Conservation (phyloP, 2,113 vertebrate species). For the Pipra filicauda region DNA sequence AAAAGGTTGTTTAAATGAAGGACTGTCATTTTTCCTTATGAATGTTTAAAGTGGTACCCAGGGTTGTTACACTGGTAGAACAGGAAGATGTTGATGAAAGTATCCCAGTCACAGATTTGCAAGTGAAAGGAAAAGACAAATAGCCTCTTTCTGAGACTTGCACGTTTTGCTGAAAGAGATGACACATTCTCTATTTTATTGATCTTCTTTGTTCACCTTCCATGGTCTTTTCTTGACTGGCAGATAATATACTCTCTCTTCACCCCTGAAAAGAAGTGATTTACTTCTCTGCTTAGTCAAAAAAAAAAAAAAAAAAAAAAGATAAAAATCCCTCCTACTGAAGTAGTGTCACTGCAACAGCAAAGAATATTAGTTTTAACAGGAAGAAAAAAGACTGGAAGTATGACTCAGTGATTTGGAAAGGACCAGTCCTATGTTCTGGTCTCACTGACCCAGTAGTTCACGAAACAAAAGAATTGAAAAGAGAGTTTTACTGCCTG, state of each 20-base stretch:
- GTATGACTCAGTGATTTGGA: neutral
- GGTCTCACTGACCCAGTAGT: neutral
- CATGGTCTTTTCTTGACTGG: neutral
- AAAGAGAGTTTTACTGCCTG: neutral
- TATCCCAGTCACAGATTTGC: neutral
- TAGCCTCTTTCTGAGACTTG: neutral
- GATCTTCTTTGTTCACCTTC: neutral
- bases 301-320: neutral
- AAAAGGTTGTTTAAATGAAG: neutral
- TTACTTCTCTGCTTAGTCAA: neutral
- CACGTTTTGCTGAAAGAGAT: neutral
- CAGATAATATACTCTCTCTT: neutral
- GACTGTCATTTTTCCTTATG: neutral
- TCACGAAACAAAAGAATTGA: neutral
- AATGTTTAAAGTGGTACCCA: neutral
- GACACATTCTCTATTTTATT: neutral
- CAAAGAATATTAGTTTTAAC: neutral
- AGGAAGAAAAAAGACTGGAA: neutral
- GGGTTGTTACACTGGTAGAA: neutral
- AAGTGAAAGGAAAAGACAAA: neutral
- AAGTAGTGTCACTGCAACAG: neutral
- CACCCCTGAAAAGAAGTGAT: neutral
- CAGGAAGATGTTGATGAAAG: neutral
- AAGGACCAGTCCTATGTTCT: neutral
- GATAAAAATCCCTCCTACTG: neutral